A percentile compares a stretch with the other conserved stretches of the same genome.
These are phyloP conservation scores for Martes martes DNA, from an alignment of 2,113 vertebrate genomes.

Conservation along the genomic window DNA sequence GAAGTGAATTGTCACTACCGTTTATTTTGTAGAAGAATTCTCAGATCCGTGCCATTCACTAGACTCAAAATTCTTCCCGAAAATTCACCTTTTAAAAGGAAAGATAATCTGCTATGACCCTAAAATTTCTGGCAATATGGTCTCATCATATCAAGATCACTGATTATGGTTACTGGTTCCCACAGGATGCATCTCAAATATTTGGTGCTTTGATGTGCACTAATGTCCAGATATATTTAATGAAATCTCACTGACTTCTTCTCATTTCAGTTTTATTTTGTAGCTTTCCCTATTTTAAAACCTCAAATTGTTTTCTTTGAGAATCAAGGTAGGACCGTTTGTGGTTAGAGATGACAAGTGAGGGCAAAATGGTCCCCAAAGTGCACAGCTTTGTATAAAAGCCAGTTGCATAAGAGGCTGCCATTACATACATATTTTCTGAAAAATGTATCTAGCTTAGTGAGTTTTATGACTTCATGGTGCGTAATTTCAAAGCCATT, in stretches of 20 bases:
- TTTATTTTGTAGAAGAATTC: background rate
- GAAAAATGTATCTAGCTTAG: background rate
- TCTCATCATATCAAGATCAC: background rate
- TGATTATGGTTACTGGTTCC: background rate
- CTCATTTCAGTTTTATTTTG: background rate
- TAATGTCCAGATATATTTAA: background rate
- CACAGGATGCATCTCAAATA: background rate
- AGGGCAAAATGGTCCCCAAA: background rate
- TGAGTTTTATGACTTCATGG: background rate
- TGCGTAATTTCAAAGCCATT: background rate
- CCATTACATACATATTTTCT: background rate
- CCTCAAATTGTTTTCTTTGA: background rate
- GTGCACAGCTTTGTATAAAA: background rate
- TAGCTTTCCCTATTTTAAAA: background rate
- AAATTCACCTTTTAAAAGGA: background rate
- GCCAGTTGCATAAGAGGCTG: background rate
- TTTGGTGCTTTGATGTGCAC: background rate
- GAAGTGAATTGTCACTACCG: background rate
- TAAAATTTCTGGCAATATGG: background rate
- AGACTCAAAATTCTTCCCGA: background rate
- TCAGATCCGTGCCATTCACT: background rate
- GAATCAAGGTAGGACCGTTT: conserved; percentile 36
- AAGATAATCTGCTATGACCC: background rate
- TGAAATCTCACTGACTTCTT: background rate
- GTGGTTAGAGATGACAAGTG: background rate